Evolutionary conservation across 2,797 vertebrate genomes (phyloP), one percentile per base, ranked within the genome.

Genomic region (Muraenolepis orangiensis): DNA sequence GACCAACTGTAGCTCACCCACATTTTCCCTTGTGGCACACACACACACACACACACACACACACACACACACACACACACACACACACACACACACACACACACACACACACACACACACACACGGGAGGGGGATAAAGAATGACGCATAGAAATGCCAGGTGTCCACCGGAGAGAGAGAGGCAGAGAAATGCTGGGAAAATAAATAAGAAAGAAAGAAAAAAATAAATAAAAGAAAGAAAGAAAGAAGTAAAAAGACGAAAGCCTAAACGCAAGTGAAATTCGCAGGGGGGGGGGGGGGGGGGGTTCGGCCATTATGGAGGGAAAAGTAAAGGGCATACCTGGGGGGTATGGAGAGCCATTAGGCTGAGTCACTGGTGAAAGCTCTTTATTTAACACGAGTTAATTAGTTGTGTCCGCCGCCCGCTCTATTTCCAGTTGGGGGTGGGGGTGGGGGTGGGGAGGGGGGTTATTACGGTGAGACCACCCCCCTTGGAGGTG

Each of bases 61-160:
- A n/a, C n/a, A n/a, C n/a, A n/a, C n/a, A n/a, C n/a, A n/a, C n/a
- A n/a, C n/a, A n/a, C n/a, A n/a, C n/a, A n/a, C n/a, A n/a, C n/a
- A n/a, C n/a, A n/a, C n/a, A n/a, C n/a, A n/a, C n/a, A n/a, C n/a
- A n/a, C n/a, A n/a, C n/a, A n/a, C n/a, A n/a, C n/a, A n/a, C n/a
- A n/a, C n/a, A n/a, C n/a, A n/a, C n/a, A n/a, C n/a, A n/a, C n/a
- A n/a, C n/a, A n/a, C n/a, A n/a, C n/a, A n/a, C n/a, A n/a, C n/a
- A n/a, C n/a, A n/a, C n/a, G n/a, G n/a, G n/a, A 13, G 18, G 32
- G 23, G 69, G n/a, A 34, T 2, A 26, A 71, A 70, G 74, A 76
- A 76, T 66, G 69, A 69, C 8, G 70, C 70, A 76, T 76, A 51
- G 75, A 76, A 68, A 76, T 68, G 75, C 75, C 70, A 76, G 75